A percentile compares a stretch with the other conserved stretches of the same genome.
Evolutionary conservation across 1,140 invertebrate genomes (phyloP).

Genomic region (Drosophila leontia): DNA sequence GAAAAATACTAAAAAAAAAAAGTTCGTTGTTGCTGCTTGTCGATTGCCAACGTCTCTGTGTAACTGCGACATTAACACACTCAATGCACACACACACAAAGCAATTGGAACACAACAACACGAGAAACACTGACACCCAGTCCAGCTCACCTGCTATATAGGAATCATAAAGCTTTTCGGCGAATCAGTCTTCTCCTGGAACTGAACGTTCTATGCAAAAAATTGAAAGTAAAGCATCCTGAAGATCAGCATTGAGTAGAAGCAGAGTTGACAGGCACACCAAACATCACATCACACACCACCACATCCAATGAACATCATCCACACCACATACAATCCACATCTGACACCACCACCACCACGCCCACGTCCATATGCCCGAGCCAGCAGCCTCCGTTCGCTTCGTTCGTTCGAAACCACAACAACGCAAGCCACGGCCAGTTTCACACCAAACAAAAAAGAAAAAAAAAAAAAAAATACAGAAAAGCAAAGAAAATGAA

Average conservation of each 20-base stretch:
- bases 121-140: constrained; percentile 11
- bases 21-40: constrained; percentile 83
- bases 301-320: constrained; percentile 46
- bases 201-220: constrained; percentile 41
- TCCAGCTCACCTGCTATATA: constrained; percentile 30
- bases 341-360: constrained; percentile 53
- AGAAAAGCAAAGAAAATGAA: constrained; percentile 17
- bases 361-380: constrained; percentile 64
- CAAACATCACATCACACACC: constrained; percentile 30
- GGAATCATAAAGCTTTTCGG: constrained; percentile 29
- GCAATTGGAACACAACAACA: constrained; percentile 45
- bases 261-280: constrained; percentile 63
- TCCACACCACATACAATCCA: constrained; percentile 62
- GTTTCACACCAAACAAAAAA: constrained; percentile 73
- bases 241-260: constrained; percentile 56
- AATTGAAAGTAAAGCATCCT: constrained; percentile 35
- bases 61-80: constrained; percentile 68
- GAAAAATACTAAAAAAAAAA: constrained; percentile 23
- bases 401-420: constrained; percentile 77
- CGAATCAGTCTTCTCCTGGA: constrained; percentile 18
- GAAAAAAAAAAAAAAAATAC: constrained; percentile 1
- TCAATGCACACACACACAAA: constrained; percentile 30
- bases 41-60: constrained; percentile 81
- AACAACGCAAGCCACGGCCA: constrained; percentile 77
- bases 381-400: constrained; percentile 76